Base-by-base conservation (phyloP, 2,888 invertebrate species). In the Coecobrya sp. region DNA sequence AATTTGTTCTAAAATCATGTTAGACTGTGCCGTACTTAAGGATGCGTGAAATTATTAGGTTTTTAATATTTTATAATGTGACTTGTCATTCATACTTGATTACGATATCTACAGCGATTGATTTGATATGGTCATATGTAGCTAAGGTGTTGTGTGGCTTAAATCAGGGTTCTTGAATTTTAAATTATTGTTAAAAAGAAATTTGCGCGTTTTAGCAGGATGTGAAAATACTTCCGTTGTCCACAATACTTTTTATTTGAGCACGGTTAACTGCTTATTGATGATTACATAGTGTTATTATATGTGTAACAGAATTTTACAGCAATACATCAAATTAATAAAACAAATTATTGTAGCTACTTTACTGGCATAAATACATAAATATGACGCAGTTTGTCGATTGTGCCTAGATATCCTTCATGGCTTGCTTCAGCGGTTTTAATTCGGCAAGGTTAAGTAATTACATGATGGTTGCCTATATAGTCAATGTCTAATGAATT, bases 321-420 rank as follows among this genome's bases (percentile, higher is more conserved):
- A 36, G 7, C 7, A 36, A 36, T 36, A 36, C n/a, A n/a, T n/a
- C n/a, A n/a, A n/a, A 36, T 36, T 36, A 36, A 36, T 36, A 36
- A 36, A 36, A 36, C 36, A 36, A 4, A 36, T 36, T 36, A 4
- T 36, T 36, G 7, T n/a, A 36, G 36, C 7, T 36, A 36, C 36
- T 36, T 4, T 36, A 36, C 36, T 4, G 45, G 55, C 55, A n/a
- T n/a, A n/a, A n/a, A n/a, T 52, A 73, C 13, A 4, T 27, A 13
- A 16, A 73, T n/a, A 42, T 73, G 62, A 52, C 22, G 49, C 27
- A 49, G n/a, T 19, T 36, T 27, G n/a, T 30, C 10, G 19, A 42
- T 59, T 1, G n/a, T 82, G 55, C 59, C 82, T 82, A 42, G 59
- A 36, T 86, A 86, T 59, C 86, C 86, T 86, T 86, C 86, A 76